Evolutionary conservation across 2,888 invertebrate genomes (phyloP), one percentile per base, ranked within the genome.

Genomic region (Cartodere bifasciata): DNA sequence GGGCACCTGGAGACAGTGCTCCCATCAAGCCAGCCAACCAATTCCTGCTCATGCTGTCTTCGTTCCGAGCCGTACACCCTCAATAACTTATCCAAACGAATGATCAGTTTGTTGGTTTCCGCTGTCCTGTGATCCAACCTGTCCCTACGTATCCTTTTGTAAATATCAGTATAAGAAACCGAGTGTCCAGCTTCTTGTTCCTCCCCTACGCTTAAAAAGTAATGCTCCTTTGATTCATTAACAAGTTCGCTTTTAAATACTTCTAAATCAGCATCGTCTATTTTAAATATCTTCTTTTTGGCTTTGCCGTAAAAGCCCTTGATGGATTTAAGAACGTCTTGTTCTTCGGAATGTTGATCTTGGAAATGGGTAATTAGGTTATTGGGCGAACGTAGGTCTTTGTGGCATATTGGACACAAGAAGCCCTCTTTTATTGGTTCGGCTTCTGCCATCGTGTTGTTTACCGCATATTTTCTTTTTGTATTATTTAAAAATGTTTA

Each of bases 61-160:
- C 82, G 67, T 50, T 75, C 75, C 29, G 72, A 65, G 9, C 75
- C 72, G 40, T 63, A 58, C 4, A 91, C 85, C 44, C 76, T 72
- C 17, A 95, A 68, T 35, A 98, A 65, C 56, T 91, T 87, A 59
- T 94, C 91, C 44, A 98, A 64, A 43, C 97, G 70, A 53, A 97
- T 92, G 28, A 97, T 71, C 32, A 97, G 63, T 59, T 91, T 94
- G 58, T 98, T 98, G 2, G 94, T 95, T 63, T 95, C 91, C 6
- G 86, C 79, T 0, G 91, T 86, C 53, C 84, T 85, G 46, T 88
- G 74, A 60, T 95, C 92, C 35, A 94, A 64, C 35, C 82, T 66
- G 29, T 53, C 64, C 2, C 67, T 65, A 41, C 75, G 56, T 11
- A 77, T 67, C 9, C 70, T 70, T 51, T 79, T 84, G 53, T 87